Base-by-base conservation (phyloP, 2,888 invertebrate species). In the Hirtodrosophila cameraria region DNA sequence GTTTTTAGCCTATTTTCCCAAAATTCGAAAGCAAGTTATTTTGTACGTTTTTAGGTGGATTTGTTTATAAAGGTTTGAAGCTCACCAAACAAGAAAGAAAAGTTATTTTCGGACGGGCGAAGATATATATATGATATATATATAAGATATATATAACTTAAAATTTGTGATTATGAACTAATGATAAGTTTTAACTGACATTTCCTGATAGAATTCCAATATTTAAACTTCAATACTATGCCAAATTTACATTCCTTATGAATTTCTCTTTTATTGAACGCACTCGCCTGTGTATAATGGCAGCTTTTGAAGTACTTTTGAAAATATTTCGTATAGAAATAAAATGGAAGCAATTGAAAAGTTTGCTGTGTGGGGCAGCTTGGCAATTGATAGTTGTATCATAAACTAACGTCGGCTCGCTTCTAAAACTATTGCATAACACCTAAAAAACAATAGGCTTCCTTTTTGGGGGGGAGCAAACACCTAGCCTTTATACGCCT, bases 321-420 rank as follows among this genome's bases (percentile, higher is more conserved):
- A 30, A 4, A 33, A 43, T 20, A 55, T 43, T 43, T 28, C 13
- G 28, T 45, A 61, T 52, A 20, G 36, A 48, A 55, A 64, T 49
- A 41, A 27, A 69, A 54, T 49, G 41, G 27, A n/a, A 31, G 41
- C 23, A 55, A 45, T 43, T 50, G 13, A 25, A 31, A 69, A 73
- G 43, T 69, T 69, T 60, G 35, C 11, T 30, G 45, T 38, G 53
- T 43, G 41, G 41, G 42, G 13, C 33, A 28, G 53, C 16, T 28
- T 30, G 35, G 48, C 59, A 61, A 85, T 82, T 82, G 78, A 82
- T 85, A 63, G 67, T 71, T 60, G 59, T 67, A 59, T 59, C 66
- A 81, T 70, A 75, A 82, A 63, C 78, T 64, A 58, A 58, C 55
- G 54, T 52, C 52, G 64, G 54, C 23, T 58, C 45, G 67, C 66